Base-by-base conservation (phyloP, 2,888 invertebrate species). In the Anoplius nigerrimus region DNA sequence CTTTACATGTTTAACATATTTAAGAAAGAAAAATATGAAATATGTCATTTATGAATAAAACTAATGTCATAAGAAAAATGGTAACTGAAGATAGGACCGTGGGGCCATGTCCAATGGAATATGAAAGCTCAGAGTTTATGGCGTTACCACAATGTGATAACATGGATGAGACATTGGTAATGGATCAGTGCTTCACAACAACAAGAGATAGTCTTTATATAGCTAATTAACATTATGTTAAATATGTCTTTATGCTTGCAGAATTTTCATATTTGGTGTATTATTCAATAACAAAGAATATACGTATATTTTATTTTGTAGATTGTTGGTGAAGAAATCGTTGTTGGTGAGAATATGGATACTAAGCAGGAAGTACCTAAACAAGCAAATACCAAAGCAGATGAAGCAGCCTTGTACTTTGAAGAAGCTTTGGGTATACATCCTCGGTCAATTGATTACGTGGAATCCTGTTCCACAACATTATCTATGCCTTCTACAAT, bases 41-140 rank as follows among this genome's bases (percentile, higher is more conserved):
- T 20, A 84, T 83, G 82, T 83, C 82, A 56, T 66, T 78, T 62
- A 74, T 65, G 59, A 67, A 71, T 16, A 65, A 77, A 56, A 59
- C 62, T 52, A 64, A 74, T 61, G 34, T 69, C 65, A 79, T 72
- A 20, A 69, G 75, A 15, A 76, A 72, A 27, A 67, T 78, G 20
- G 57, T 69, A 22, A 69, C 82, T 2, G 69, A 76, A 62, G 78
- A 64, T 43, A 55, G 73, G 11, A 59, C 62, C 4, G 51, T 73
- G 15, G 78, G 74, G 61, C 3, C 73, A 24, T 69, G 55, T 55
- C 57, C 72, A 8, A 54, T 72, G 13, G 71, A 62, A 15, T 72
- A 70, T 22, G 75, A 71, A 24, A 52, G 71, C 1, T 51, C 71
- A 16, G 69, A 80, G 57, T 79, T 69, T 46, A 57, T 76, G 45